Conservation (phyloP, 2,888 invertebrate genomes). For the Phragmatobia fuliginosa region DNA sequence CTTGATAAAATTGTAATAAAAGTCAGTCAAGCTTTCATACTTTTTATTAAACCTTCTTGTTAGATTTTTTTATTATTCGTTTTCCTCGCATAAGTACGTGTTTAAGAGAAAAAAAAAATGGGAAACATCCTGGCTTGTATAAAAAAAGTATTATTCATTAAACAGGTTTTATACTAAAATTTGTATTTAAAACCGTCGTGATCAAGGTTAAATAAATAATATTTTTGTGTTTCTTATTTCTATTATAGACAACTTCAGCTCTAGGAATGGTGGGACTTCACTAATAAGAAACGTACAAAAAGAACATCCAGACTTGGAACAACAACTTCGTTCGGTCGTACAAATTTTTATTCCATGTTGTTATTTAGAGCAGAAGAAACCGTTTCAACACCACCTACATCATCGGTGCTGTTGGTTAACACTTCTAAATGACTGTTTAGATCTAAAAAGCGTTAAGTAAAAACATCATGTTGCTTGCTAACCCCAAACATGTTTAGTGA, state of each 20-base stretch:
- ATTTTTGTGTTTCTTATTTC: too few relatives aligned
- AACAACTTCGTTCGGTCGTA: too few relatives aligned
- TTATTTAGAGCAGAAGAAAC: too few relatives aligned
- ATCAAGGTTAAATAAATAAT: too few relatives aligned
- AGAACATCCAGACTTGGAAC: too few relatives aligned
- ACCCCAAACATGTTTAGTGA: slow-evolving; percentile 19
- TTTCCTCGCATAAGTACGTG: neutral
- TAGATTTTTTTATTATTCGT: neutral
- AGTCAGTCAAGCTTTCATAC: neutral
- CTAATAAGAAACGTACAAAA: too few relatives aligned
- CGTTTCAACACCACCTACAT: too few relatives aligned
- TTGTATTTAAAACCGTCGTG: neutral
- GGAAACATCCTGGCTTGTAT: too few relatives aligned
- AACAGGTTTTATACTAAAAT: neutral
- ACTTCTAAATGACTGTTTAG: neutral
- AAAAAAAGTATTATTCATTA: too few relatives aligned
- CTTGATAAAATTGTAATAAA: slow-evolving; percentile 3
- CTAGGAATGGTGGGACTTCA: too few relatives aligned
- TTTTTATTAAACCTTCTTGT: neutral
- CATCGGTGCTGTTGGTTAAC: neutral
- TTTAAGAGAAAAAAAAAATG: neutral
- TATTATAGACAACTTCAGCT: too few relatives aligned
- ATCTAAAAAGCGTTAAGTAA: slow-evolving; percentile 13
- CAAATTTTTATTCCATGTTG: too few relatives aligned
- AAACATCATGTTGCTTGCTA: slow-evolving; percentile 9